Evolutionary conservation across 2,797 vertebrate genomes (phyloP).

Genomic region (Parauchenoglanis punctatus): DNA sequence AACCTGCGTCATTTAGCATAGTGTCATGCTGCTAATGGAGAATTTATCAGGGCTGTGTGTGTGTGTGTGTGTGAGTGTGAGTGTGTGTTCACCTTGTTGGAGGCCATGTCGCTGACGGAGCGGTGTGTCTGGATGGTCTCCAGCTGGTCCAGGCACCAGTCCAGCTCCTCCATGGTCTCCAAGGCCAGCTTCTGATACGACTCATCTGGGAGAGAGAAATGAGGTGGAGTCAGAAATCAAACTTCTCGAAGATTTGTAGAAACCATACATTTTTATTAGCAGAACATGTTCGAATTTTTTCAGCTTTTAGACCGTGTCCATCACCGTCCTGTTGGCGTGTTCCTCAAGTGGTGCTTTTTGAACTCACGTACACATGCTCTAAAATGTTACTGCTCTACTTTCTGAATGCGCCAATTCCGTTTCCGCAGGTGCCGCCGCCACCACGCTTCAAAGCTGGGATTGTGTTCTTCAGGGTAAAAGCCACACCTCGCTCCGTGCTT

Average conservation of each 20-base stretch:
- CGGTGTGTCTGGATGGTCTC: conserved; percentile 98
- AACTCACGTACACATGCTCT: background rate
- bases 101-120: conserved; percentile 98
- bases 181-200: conserved; percentile 96
- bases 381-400: background rate
- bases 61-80: conserved; percentile 49
- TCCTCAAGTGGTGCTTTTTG: background rate
- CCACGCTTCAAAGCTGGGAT: background rate
- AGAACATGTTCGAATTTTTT: background rate
- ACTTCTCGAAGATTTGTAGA: background rate
- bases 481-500: background rate
- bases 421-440: background rate
- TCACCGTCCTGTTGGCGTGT: background rate
- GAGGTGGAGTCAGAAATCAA: conserved; percentile 78
- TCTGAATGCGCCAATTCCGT: background rate
- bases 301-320: background rate
- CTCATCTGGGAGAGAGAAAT: conserved; percentile 93
- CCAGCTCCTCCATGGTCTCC: conserved; percentile 96
- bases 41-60: background rate
- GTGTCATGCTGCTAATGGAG: background rate
- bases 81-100: conserved; percentile 87
- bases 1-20: no score
- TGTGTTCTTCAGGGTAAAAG: background rate
- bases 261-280: background rate
- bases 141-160: conserved; percentile 98